Evolutionary conservation across 2,797 vertebrate species (phyloP).

Genomic region (Crocodylus rhombifer): DNA sequence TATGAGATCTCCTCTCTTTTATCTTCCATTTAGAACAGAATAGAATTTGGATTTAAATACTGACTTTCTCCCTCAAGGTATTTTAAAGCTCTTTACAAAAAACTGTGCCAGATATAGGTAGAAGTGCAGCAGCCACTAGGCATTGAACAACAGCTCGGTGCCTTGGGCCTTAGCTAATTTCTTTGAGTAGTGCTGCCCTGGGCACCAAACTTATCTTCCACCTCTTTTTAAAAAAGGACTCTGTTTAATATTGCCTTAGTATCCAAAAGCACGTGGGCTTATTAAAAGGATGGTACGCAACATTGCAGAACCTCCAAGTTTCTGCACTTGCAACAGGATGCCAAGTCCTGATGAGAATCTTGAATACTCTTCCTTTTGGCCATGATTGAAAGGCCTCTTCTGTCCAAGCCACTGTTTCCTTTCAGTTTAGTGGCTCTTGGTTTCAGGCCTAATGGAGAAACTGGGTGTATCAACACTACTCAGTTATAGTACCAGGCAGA

Average conservation of each 20-base stretch:
- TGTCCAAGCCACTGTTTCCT: neutral
- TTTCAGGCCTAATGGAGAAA: neutral
- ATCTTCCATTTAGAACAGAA: neutral
- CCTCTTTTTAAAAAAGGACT: neutral
- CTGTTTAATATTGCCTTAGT: neutral
- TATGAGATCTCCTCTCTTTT: neutral
- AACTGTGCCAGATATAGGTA: neutral
- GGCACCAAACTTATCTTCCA: neutral
- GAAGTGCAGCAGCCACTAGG: neutral
- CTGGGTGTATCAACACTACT: neutral
- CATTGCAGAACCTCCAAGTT: neutral
- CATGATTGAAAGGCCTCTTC: neutral
- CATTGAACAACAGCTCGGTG: neutral
- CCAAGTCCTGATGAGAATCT: neutral
- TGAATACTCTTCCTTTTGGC: neutral
- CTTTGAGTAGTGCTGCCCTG: constrained; percentile 13
- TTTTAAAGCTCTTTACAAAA: neutral
- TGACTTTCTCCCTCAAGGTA: neutral
- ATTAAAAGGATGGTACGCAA: neutral
- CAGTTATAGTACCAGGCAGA: too few relatives aligned
- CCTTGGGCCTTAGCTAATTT: neutral
- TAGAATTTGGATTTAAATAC: neutral
- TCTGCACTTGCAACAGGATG: neutral
- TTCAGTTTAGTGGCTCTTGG: neutral
- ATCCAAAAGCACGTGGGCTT: neutral